These are phyloP conservation scores for Elegia similella DNA, from an alignment of 2,888 invertebrate genomes.

Conservation along the genomic window DNA sequence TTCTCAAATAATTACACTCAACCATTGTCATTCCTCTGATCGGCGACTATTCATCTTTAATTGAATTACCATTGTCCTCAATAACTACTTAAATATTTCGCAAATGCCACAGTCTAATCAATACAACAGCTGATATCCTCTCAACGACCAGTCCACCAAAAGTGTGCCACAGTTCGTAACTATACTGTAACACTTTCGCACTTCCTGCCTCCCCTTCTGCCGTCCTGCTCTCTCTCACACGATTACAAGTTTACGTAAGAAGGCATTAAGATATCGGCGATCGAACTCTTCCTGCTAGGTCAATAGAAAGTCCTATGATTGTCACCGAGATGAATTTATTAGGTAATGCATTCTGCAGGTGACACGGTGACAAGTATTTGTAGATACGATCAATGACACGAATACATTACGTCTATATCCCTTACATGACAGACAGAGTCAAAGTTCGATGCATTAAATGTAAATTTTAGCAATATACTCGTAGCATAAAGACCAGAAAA, in stretches of 20 bases:
- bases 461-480: too few species aligned
- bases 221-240: constrained; percentile 9
- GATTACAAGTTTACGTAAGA: constrained; percentile 2
- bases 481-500: too few species aligned
- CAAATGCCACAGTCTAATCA: constrained; percentile 10
- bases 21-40: not conserved
- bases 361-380: not conserved
- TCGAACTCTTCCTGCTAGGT: constrained; percentile 16
- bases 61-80: not conserved
- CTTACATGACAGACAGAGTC: too few species aligned
- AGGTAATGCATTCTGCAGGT: not conserved
- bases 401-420: too few species aligned
- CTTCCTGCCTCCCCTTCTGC: constrained; percentile 11
- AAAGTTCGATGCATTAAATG: too few species aligned
- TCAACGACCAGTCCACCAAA: constrained; percentile 7
- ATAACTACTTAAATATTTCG: not conserved
- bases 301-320: constrained; percentile 6
- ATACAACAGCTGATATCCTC: not conserved
- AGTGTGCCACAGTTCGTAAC: constrained; percentile 15
- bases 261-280: constrained; percentile 12
- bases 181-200: constrained; percentile 16
- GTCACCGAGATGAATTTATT: constrained; percentile 12
- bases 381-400: not conserved
- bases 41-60: not conserved
- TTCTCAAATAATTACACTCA: too few species aligned